These are phyloP conservation scores for Jaculus jaculus DNA, from an alignment of 2,113 vertebrate species.

Conservation along the genomic window DNA sequence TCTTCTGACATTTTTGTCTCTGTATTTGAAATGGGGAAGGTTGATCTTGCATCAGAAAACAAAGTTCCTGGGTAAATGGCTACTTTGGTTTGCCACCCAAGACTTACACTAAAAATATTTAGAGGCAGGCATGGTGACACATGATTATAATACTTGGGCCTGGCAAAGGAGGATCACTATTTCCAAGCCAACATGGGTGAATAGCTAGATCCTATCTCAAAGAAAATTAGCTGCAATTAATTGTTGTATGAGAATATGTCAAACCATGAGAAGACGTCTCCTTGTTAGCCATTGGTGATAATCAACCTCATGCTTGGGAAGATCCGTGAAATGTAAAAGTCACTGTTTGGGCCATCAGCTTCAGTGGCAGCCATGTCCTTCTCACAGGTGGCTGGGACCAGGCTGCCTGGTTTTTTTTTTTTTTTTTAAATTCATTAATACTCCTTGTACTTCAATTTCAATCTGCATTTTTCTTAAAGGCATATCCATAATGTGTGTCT, in stretches of 20 bases:
- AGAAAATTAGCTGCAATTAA: neutral
- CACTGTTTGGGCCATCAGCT: neutral
- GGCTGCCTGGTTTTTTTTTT: neutral
- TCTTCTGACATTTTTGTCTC: neutral
- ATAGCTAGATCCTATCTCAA: neutral
- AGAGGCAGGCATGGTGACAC: neutral
- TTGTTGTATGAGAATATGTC: neutral
- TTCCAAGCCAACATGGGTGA: neutral
- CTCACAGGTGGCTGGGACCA: neutral
- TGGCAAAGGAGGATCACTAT: neutral
- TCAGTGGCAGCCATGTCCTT: neutral
- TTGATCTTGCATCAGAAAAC: neutral
- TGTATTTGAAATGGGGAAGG: neutral
- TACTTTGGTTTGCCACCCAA: neutral
- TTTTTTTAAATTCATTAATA: neutral
- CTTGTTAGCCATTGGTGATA: neutral
- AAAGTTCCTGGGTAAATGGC: neutral
- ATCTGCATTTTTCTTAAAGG: constrained; percentile 26
- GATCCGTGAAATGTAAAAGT: neutral
- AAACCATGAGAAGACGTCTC: neutral
- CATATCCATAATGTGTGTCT: neutral
- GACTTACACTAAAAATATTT: neutral
- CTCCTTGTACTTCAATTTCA: constrained; percentile 35
- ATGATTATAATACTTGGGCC: neutral
- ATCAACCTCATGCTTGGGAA: neutral